A percentile compares a stretch with the other conserved stretches of the same genome.
Conservation (phyloP, 2,888 invertebrate genomes). For the Nomada fabriciana region DNA sequence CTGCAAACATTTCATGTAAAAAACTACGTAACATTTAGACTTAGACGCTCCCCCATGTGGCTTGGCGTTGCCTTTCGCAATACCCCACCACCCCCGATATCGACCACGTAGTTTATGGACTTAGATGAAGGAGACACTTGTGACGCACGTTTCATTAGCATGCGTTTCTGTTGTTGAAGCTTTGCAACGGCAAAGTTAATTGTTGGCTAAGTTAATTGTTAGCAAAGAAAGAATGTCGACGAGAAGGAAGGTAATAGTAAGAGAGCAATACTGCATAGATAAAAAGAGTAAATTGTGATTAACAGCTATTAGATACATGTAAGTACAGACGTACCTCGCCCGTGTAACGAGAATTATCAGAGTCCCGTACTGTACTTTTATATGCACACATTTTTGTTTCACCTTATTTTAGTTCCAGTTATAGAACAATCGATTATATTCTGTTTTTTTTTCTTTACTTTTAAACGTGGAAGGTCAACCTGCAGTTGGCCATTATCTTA, state of each 20-base stretch:
- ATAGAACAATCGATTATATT: constrained; percentile 27
- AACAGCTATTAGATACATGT: constrained; percentile 34
- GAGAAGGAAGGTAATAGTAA: background rate
- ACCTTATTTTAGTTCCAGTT: constrained; percentile 41
- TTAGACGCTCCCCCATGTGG: no score
- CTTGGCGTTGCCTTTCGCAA: no score
- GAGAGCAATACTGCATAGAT: background rate
- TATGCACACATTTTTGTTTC: background rate
- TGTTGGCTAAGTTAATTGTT: constrained; percentile 36
- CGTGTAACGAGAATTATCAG: constrained; percentile 37
- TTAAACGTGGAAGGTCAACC: constrained; percentile 38
- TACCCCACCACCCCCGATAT: no score
- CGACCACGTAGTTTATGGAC: no score
- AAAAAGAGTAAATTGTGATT: constrained; percentile 15
- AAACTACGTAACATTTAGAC: no score
- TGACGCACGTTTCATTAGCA: background rate
- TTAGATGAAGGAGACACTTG: background rate
- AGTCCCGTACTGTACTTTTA: constrained; percentile 22
- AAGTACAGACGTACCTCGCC: constrained; percentile 54
- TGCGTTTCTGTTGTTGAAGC: background rate
- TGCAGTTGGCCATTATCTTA: constrained; percentile 61
- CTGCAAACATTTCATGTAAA: no score
- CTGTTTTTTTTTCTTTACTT: constrained; percentile 18
- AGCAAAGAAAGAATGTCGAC: constrained; percentile 11
- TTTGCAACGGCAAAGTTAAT: constrained; percentile 13